Base-by-base conservation (phyloP, 2,113 vertebrate species). In the Odocoileus virginianus region DNA sequence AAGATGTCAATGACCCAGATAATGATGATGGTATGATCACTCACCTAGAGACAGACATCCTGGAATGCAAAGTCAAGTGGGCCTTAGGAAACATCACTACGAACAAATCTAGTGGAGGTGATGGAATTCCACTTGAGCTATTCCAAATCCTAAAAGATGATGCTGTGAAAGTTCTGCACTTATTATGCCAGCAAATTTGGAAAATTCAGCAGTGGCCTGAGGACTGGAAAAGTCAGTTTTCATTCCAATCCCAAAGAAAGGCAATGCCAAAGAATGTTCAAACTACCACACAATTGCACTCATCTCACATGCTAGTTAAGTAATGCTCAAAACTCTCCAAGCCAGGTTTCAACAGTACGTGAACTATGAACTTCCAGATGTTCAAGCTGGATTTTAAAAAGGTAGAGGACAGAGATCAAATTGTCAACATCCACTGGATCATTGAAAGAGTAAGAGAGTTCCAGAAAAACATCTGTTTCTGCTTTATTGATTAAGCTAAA, bases 281-380 rank as follows among this genome's bases (percentile, higher is more conserved):
- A 36, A 71, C n/a, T 40, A 23, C 19, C n/a, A 2, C n/a, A 71
- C n/a, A 40, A 71, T 12, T 71, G 67, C n/a, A 71, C 67, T 71
- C n/a, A 40, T 71, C 67, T 71, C 19, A 71, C 6, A 40, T 40
- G n/a, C 10, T 71, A 6, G 67, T 40, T 1, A 71, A 71, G 19
- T 71, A 23, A 71, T 71, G 10, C 19, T 71, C n/a, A 71, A 71
- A 40, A 71, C 23, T 71, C n/a, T 71, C n/a, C 19, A 71, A 71
- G 5, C 19, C 67, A 71, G n/a, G 19, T n/a, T 23, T 71, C 67
- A 40, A 6, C 19, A 71, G 1, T 71, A 71, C 0, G 0, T 40
- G 5, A 71, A 71, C 9, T 40, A 23, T 71, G 67, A 23, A 71
- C 19, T 23, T 71, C 5, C 67, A 71, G n/a, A 71, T 36, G 19